phyloP scores from a whole-genome alignment of 2,797 vertebrate species.

The Sylvilagus floridanus region DNA sequence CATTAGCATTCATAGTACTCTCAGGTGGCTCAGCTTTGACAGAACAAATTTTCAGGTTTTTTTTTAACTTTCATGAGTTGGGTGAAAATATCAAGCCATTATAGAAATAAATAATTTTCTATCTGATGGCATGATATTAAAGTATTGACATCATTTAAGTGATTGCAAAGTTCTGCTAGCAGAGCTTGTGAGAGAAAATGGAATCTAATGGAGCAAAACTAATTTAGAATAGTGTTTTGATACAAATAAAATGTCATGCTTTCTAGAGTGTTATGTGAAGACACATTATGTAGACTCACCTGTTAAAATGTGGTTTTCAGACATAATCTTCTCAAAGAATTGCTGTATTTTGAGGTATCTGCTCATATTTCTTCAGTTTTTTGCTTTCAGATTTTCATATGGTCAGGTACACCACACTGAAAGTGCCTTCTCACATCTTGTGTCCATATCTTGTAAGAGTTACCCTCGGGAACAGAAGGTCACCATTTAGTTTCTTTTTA shows the following conservation, averaged over 20 bases:
- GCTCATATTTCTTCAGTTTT: not conserved
- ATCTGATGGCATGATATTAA: not conserved
- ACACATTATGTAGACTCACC: not conserved
- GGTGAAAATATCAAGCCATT: conserved; percentile 27
- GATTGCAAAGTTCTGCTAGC: not conserved
- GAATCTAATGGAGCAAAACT: conserved; percentile 30
- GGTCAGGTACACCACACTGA: not conserved
- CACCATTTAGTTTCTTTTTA: not conserved
- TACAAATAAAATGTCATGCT: conserved; percentile 42
- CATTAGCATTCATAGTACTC: not conserved
- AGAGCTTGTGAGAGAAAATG: not conserved
- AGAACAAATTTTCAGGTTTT: not conserved
- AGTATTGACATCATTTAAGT: not conserved
- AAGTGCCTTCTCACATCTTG: too few relatives aligned
- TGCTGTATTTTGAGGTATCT: not conserved
- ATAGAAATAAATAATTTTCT: not conserved
- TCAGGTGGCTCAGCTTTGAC: not conserved
- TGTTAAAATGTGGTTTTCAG: not conserved
- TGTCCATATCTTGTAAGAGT: not conserved
- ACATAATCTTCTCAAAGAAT: not conserved
- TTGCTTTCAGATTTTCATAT: not conserved
- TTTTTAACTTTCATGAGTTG: conserved; percentile 1
- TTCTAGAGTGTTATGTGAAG: not conserved
- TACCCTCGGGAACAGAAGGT: not conserved
- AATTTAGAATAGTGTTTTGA: conserved; percentile 1